Percentiles rank a stretch among this genome's conserved stretches.
Evolutionary conservation across 2,113 vertebrate genomes (phyloP).

Genomic region (Nettapus auritus): DNA sequence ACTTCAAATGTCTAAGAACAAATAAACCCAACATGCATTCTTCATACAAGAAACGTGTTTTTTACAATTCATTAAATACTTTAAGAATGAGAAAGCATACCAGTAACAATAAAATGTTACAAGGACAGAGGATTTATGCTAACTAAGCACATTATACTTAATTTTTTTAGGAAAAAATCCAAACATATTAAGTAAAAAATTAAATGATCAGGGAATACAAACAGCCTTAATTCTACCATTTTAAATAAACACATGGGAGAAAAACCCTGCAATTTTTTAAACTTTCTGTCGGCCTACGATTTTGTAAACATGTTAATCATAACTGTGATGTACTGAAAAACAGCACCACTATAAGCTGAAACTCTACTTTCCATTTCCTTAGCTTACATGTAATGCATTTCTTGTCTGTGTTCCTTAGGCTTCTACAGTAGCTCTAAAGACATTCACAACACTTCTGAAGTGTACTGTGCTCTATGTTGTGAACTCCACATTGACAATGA

Average conservation of each 20-base stretch:
- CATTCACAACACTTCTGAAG: background rate
- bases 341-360: background rate
- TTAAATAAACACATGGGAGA: background rate
- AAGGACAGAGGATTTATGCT: background rate
- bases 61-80: background rate
- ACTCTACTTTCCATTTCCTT: background rate
- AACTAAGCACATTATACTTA: background rate
- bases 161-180: background rate
- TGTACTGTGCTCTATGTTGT: background rate
- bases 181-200: background rate
- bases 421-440: background rate
- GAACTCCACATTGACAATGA: background rate
- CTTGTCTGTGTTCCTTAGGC: background rate
- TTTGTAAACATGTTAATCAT: background rate
- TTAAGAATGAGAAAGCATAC: accelerated
- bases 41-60: background rate
- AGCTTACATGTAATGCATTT: background rate
- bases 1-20: background rate
- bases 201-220: background rate
- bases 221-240: background rate
- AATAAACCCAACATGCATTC: background rate
- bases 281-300: background rate
- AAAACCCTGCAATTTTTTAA: background rate
- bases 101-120: background rate
- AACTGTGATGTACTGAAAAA: background rate